These are phyloP conservation scores for Brachylomia viminalis DNA, from an alignment of 2,888 invertebrate species.

Conservation along the genomic window DNA sequence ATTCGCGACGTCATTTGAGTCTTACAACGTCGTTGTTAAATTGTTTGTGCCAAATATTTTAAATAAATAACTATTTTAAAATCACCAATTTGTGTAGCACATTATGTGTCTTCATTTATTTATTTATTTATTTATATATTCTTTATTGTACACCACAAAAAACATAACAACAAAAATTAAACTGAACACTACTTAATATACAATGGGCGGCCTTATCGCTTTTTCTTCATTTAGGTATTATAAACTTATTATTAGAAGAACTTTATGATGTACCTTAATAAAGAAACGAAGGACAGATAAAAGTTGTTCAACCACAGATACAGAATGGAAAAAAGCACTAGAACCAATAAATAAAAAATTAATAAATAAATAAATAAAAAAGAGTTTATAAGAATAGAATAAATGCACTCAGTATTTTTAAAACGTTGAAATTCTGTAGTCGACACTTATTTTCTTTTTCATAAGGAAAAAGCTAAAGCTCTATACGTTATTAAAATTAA, in stretches of 20 bases:
- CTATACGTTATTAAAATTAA: slow-evolving; percentile 18
- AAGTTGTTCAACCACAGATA: background rate
- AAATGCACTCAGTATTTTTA: background rate
- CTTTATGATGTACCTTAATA: background rate
- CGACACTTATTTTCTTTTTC: background rate
- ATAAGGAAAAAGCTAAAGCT: background rate
- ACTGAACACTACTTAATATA: no score
- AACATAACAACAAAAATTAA: no score
- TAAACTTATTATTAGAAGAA: background rate
- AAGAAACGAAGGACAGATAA: background rate
- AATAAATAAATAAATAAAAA: no score
- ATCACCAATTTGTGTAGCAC: background rate
- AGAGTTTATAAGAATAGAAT: background rate
- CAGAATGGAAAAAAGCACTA: background rate
- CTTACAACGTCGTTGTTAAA: slow-evolving; percentile 22
- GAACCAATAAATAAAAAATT: no score
- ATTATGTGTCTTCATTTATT: background rate
- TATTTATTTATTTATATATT: no score
- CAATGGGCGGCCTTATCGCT: no score
- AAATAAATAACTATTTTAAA: background rate
- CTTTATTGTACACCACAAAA: no score
- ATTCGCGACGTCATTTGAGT: background rate
- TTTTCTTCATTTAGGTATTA: background rate
- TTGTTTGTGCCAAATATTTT: slow-evolving; percentile 33
- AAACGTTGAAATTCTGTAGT: background rate